Evolutionary conservation across 2,797 vertebrate species (phyloP), one percentile per base, ranked within the genome.

Genomic region (Oreochromis grahami): DNA sequence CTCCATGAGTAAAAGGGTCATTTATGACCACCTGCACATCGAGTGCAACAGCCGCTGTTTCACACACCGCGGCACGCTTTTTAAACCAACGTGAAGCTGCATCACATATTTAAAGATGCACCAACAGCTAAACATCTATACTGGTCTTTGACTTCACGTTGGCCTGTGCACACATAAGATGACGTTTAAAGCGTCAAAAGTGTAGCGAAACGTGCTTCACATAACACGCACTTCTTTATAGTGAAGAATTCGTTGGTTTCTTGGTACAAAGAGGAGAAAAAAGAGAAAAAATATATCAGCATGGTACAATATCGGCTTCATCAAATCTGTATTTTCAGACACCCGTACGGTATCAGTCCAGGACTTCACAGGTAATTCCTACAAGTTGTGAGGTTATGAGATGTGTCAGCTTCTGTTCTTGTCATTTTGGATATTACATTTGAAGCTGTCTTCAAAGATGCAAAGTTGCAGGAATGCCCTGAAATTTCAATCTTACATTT

Each of bases 71-170:
- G 8, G 32, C 58, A 1, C 2, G 2, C 7, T 1, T 14, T 26
- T 10, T 1, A 58, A 34, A 5, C 56, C 29, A 58, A 58, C 14
- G 17, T 21, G n/a, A 1, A 65, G 60, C 7, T 19, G 45, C 45
- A 17, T 48, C 6, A 48, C 7, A 48, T 48, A 48, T 48, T 48
- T 17, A 48, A 48, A 17, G 45, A 12, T 21, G 36, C 36, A 41
- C 12, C 63, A 2, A 41, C 36, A 68, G 63, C n/a, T 14, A 24
- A 24, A 21, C 32, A 7, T 63, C 19, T 4, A 36, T 0, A 0
- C 32, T 63, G 58, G 2, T 55, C 58, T 65, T 5, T 41, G 38
- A 24, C 63, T 1, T 43, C 21, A 41, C 2, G 8, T 6, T 9
- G 36, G 36, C 13, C n/a, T 3, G 12, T 68, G 36, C 63, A 43